A percentile compares a stretch with the other conserved stretches of the same genome.
These are phyloP conservation scores for Drosophila suzukii DNA, from an alignment of 1,140 invertebrate species.

Conservation along the genomic window DNA sequence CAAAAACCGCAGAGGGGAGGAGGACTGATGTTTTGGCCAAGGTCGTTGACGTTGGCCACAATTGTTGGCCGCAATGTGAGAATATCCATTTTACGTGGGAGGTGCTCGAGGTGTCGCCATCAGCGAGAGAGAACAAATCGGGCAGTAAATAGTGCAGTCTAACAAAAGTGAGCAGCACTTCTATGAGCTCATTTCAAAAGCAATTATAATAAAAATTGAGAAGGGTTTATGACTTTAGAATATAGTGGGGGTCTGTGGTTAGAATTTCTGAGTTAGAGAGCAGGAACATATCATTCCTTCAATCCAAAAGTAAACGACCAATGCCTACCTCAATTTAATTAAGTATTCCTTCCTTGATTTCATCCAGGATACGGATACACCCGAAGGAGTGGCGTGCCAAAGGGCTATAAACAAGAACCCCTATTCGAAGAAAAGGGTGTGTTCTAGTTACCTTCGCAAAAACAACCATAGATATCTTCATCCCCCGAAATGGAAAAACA, in stretches of 20 bases:
- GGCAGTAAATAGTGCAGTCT: constrained; percentile 6
- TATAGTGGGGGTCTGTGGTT: no score
- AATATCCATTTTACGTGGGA: constrained; percentile 13
- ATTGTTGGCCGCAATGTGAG: constrained; percentile 10
- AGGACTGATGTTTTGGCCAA: constrained; percentile 9
- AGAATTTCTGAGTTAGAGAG: no score
- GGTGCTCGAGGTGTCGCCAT: constrained; percentile 2
- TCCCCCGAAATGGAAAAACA: constrained; percentile 6
- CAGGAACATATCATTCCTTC: background rate
- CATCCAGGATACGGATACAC: background rate
- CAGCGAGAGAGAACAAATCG: constrained; percentile 1
- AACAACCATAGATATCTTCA: constrained; percentile 10
- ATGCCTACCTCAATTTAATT: constrained; percentile 10
- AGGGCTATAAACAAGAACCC: constrained; percentile 7
- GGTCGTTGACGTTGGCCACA: constrained; percentile 44
- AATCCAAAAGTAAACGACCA: background rate
- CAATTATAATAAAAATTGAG: background rate
- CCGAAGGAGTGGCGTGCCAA: constrained; percentile 20
- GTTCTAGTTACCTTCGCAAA: constrained; percentile 2
- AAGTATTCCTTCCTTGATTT: constrained; percentile 3
- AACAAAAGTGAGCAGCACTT: background rate
- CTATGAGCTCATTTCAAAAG: background rate
- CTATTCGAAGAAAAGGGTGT: constrained; percentile 7
- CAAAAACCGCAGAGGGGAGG: constrained; percentile 2
- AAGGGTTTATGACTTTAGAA: background rate